Conservation (phyloP, 2,113 vertebrate species). For the Cranoglanis bouderius region DNA sequence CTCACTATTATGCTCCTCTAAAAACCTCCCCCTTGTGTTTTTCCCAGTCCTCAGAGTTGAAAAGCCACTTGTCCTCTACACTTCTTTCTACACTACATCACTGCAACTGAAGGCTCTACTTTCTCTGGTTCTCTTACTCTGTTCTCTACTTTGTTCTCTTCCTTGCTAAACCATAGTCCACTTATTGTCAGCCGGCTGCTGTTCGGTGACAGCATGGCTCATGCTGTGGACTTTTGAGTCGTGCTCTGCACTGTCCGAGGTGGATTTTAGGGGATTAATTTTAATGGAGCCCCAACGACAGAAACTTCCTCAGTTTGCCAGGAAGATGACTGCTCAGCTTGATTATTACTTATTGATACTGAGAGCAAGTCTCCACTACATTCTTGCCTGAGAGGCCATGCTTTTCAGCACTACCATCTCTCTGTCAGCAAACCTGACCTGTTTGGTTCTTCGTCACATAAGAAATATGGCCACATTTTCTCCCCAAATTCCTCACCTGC, state of each 20-base stretch:
- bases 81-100: background rate
- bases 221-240: slow-evolving; percentile 40
- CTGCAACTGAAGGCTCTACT: background rate
- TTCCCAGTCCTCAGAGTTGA: background rate
- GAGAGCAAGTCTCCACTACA: slow-evolving; percentile 2
- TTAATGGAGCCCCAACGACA: slow-evolving; percentile 46
- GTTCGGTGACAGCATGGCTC: slow-evolving; percentile 32
- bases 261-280: slow-evolving; percentile 55
- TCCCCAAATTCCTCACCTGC: background rate
- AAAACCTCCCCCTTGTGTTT: background rate
- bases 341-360: slow-evolving; percentile 51
- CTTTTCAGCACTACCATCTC: background rate
- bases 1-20: background rate
- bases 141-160: background rate
- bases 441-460: background rate
- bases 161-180: slow-evolving; percentile 15
- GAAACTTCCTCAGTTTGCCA: slow-evolving; percentile 33
- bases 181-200: slow-evolving; percentile 22
- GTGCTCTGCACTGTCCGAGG: slow-evolving; percentile 37
- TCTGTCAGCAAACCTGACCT: background rate
- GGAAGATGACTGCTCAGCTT: slow-evolving; percentile 22
- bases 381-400: background rate
- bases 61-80: background rate
- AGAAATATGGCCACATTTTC: background rate
- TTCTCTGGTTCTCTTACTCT: background rate